Percentiles rank a stretch among this genome's conserved stretches.
Evolutionary conservation across 2,113 vertebrate species (phyloP).

Genomic region (Scomber scombrus): DNA sequence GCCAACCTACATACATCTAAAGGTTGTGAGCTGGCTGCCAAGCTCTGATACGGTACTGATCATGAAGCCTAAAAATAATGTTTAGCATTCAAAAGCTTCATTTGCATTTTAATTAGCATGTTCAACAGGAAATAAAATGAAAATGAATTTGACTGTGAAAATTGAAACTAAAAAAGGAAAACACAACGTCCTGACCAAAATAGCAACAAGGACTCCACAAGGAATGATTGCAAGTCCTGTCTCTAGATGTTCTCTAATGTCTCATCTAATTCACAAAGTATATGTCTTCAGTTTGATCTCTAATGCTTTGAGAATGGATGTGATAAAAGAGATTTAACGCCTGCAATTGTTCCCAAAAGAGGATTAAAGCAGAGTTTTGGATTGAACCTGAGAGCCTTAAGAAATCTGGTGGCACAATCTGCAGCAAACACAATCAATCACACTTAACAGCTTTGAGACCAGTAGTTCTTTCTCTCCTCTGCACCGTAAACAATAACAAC

Average conservation of each 20-base stretch:
- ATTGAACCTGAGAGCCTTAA: conserved; percentile 11
- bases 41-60: conserved; percentile 28
- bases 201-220: background rate
- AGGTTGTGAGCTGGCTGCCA: conserved; percentile 23
- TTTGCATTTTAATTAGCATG: conserved; percentile 70
- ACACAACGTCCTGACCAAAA: conserved; percentile 3
- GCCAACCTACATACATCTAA: conserved; percentile 29
- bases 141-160: conserved; percentile 9
- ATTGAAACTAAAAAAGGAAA: background rate
- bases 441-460: conserved; percentile 23
- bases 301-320: background rate
- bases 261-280: background rate
- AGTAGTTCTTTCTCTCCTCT: conserved; percentile 5
- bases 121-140: conserved; percentile 19
- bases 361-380: conserved; percentile 6
- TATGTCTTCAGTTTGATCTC: background rate
- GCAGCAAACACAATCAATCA: conserved; percentile 52
- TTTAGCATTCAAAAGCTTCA: conserved; percentile 48
- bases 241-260: conserved; percentile 1
- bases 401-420: conserved; percentile 9
- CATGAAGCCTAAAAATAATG: conserved; percentile 35
- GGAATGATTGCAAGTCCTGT: conserved; percentile 8
- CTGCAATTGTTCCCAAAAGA: background rate
- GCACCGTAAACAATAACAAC: background rate
- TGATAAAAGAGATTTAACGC: conserved; percentile 1